Evolutionary conservation across 2,113 vertebrate genomes (phyloP), one percentile per base, ranked within the genome.

Genomic region (Plecotus auritus): DNA sequence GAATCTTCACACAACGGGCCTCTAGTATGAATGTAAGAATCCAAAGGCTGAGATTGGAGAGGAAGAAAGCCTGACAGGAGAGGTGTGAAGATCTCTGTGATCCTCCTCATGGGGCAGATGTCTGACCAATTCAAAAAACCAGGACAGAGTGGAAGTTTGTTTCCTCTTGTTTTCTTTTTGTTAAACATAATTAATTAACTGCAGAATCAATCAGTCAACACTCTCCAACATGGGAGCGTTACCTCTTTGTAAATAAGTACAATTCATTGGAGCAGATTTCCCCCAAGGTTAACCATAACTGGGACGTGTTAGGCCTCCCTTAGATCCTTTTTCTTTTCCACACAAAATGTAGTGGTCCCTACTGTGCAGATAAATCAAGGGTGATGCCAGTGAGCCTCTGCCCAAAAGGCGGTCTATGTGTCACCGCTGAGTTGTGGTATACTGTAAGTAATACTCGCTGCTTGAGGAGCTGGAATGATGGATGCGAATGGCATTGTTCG

Each of bases 401-500:
- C 7, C 8, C 37, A n/a, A 82, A 47, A 14, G 88, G 69, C 16
- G 11, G 90, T 80, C 61, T 88, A 5, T 64, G 16, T 96, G 66
- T 56, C 76, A 47, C 45, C 5, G 9, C 72, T 97, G 47, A 12
- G 5, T 73, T 51, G 17, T 89, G 59, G 96, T 64, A 40, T 17
- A 85, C 7, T 59, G 40, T 96, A 95, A 97, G 82, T 86, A 94
- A 87, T 69, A 73, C 5, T 90, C 70, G 12, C 14, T 96, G 11
- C 91, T 95, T 82, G 59, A 59, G 84, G 95, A 93, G 47, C 54
- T 76, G 5, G 12, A n/a, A 32, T 97, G 86, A 73, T 7, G 73
- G 88, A 96, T 94, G 80, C 74, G 69, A 95, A 93, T 9, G 30
- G 12, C 51, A 93, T 93, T 96, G 85, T 95, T 95, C 13, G 93